These are phyloP conservation scores for Ranitomeya variabilis DNA, from an alignment of 2,113 vertebrate species.

Conservation along the genomic window DNA sequence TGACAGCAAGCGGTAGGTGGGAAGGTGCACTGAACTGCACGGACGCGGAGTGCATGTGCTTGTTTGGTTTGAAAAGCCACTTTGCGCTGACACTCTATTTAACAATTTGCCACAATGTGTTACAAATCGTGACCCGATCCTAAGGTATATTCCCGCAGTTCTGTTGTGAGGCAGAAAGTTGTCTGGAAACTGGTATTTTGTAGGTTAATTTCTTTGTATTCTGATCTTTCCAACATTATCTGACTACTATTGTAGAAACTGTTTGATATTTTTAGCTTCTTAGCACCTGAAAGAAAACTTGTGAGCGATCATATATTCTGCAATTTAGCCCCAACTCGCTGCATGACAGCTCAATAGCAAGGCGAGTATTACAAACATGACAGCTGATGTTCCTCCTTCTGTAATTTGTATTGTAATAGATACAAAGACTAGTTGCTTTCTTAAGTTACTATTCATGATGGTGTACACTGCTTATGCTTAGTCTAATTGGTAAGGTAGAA, in stretches of 20 bases:
- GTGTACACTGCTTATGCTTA: background rate
- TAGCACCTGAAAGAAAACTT: background rate
- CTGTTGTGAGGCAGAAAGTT: too few relatives aligned
- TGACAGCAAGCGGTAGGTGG: too few relatives aligned
- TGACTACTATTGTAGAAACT: background rate
- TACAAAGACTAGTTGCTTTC: background rate
- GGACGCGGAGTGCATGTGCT: too few relatives aligned
- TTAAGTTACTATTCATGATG: background rate
- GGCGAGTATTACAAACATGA: background rate
- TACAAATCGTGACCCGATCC: background rate
- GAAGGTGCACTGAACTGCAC: too few relatives aligned
- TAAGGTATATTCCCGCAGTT: background rate
- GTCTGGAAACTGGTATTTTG: background rate
- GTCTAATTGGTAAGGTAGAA: background rate
- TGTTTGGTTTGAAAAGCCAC: too few relatives aligned
- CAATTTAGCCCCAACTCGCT: background rate
- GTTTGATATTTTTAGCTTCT: background rate
- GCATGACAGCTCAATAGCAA: background rate
- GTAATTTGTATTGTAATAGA: conserved; percentile 3
- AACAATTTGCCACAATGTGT: background rate
- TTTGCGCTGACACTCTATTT: too few relatives aligned
- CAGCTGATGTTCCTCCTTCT: background rate
- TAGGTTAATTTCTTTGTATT: background rate
- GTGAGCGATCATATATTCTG: background rate
- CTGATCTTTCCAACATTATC: background rate